Evolutionary conservation across 1,140 invertebrate species (phyloP), one percentile per base, ranked within the genome.

Genomic region (Ceratosolen fusciceps): DNA sequence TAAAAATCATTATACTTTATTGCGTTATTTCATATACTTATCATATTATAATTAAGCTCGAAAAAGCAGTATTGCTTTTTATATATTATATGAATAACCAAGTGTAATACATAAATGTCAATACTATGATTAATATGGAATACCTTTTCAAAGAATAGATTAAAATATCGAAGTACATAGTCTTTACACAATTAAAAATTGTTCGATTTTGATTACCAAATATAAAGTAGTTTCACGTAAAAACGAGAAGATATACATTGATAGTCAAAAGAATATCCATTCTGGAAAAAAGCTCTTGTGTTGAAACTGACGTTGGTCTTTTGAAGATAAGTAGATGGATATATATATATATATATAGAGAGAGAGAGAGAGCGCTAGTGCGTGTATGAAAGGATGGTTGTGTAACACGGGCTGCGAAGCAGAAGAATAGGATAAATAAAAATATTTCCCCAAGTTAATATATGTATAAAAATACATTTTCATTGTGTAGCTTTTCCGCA

Each of bases 281-380:
- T 52, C 67, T 75, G 83, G 86, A 87, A 86, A 83, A 82, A 87
- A 72, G 83, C 82, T 56, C 81, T 79, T 80, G 82, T 34, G 58
- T 34, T 1, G 29, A 62, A 56, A 24, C 2, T 26, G n/a, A 10
- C 52, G 47, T 37, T 43, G 24, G 24, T 39, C 31, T 43, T 43
- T 14, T 43, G 19, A 29, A 19, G n/a, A 58, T 58, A 58, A 58
- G 4, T 39, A 16, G 62, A 65, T 0, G 19, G 4, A 31, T 0
- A 71, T 16, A 52, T 4, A 29, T 29, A 71, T 3, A 16, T 0
- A 2, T 2, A 26, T 2, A 47, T 3, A 67, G 58, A 62, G 58
- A 29, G 58, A 62, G 58, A 62, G 58, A 62, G n/a, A 29, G 29
- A 10, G 31, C 7, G 60, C 4, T 14, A 5, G 60, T 37, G 60